Conservation (phyloP, 2,113 vertebrate genomes). For the Taurulus bubalis region DNA sequence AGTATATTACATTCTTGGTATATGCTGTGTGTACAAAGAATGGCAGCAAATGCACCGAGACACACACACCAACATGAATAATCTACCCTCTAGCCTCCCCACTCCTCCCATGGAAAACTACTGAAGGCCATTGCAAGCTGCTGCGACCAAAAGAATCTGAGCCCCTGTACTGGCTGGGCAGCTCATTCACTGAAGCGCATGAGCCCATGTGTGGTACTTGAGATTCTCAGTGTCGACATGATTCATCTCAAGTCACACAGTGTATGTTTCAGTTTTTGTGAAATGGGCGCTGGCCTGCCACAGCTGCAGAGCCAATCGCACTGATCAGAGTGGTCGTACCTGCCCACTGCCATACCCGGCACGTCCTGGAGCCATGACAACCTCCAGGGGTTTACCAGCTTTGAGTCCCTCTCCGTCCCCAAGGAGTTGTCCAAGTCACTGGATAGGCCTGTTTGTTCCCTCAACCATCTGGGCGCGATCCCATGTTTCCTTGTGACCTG, state of each 20-base stretch:
- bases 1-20: neutral
- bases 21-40: neutral
- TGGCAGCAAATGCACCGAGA: neutral
- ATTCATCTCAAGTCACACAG: slow-evolving; percentile 24
- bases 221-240: slow-evolving; percentile 49
- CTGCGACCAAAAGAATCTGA: slow-evolving; percentile 38
- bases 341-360: neutral
- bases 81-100: neutral
- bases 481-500: slow-evolving; percentile 46
- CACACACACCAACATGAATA: neutral
- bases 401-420: slow-evolving; percentile 7
- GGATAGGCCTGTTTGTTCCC: slow-evolving; percentile 53
- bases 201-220: slow-evolving; percentile 26
- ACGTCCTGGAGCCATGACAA: neutral
- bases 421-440: slow-evolving; percentile 9
- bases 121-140: slow-evolving; percentile 15
- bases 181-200: slow-evolving; percentile 23
- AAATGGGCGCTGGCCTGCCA: neutral
- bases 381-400: slow-evolving; percentile 47
- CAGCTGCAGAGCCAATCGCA: slow-evolving; percentile 43
- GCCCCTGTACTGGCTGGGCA: slow-evolving; percentile 22
- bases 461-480: neutral
- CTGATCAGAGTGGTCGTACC: neutral
- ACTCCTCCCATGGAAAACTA: slow-evolving; percentile 56
- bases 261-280: slow-evolving; percentile 25